Evolutionary conservation across 2,888 invertebrate species (phyloP), one percentile per base, ranked within the genome.

Genomic region (Noctua pronuba): DNA sequence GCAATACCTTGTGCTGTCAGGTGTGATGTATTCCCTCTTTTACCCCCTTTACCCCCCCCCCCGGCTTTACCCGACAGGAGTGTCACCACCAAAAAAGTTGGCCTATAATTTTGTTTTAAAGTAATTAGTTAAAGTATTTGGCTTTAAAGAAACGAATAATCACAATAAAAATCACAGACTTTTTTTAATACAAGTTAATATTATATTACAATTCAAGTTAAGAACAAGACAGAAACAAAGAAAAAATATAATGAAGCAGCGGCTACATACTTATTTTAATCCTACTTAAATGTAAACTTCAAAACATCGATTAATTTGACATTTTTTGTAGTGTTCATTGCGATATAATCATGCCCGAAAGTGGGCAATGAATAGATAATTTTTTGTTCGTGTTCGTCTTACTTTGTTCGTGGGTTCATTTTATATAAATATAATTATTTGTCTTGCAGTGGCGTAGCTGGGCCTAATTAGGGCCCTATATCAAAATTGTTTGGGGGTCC

Each of bases 131-230:
- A 72, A 49, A 28, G 0, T 18, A n/a, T 52, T 41, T 28, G 24
- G 38, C 28, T 73, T 71, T 11, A 41, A 71, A 24, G 10, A 73
- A 72, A 71, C 5, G 10, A 73, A 28, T 21, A 21, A 72, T 35
- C 64, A 8, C 46, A 28, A 46, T 38, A 28, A 38, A 69, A 13
- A 71, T 73, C 46, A 73, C 72, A 41, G 52, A 38, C 52, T 7
- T 73, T 72, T 66, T 38, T 24, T 38, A 58, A 28, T 46, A 69
- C 44, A n/a, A n/a, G n/a, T n/a, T n/a, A n/a, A n/a, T n/a, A n/a
- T n/a, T n/a, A n/a, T n/a, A n/a, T n/a, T n/a, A n/a, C n/a, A n/a
- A n/a, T n/a, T n/a, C n/a, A n/a, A 49, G 21, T 46, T n/a, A n/a
- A 13, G 31, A 31, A 31, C n/a, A 28, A 24, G 28, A 71, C 8